These are phyloP conservation scores for Odontocolon sp. DNA, from an alignment of 2,888 invertebrate species.

Conservation along the genomic window DNA sequence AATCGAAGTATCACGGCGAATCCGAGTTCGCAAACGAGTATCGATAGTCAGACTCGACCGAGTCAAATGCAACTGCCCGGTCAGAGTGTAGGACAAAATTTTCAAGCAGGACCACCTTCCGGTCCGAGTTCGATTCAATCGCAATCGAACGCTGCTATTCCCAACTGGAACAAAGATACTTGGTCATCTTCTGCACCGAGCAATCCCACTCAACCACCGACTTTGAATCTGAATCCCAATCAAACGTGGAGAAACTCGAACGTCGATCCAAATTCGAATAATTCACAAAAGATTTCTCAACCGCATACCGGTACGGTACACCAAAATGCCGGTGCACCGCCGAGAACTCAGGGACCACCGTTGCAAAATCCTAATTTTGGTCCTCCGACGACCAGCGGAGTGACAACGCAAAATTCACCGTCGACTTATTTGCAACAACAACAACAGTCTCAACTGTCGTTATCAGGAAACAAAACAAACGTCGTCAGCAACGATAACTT, in stretches of 20 bases:
- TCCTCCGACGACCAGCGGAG: conserved; percentile 1
- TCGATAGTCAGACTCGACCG: conserved; percentile 14
- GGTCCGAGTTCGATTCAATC: conserved; percentile 16
- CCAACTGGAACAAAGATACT: conserved; percentile 45
- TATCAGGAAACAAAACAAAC: conserved; percentile 12
- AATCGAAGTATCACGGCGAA: conserved; percentile 8
- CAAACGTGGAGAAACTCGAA: conserved; percentile 31
- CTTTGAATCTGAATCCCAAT: background rate
- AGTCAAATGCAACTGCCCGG: conserved; percentile 13
- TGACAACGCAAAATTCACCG: conserved; percentile 12
- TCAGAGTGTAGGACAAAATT: conserved; percentile 16
- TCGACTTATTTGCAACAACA: conserved; percentile 25
- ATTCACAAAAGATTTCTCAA: conserved; percentile 26
- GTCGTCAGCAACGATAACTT: background rate
- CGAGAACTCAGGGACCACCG: conserved; percentile 21
- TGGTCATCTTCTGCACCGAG: background rate
- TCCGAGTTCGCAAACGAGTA: background rate
- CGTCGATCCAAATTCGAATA: conserved; percentile 25
- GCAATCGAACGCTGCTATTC: conserved; percentile 27
- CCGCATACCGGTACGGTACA: conserved; percentile 12
- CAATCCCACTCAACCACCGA: conserved; percentile 7
- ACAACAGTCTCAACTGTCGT: too few species aligned
- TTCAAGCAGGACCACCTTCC: background rate
- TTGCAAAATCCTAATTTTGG: conserved; percentile 1
- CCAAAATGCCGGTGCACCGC: conserved; percentile 3